Evolutionary conservation across 2,797 vertebrate genomes (phyloP).

Genomic region (Cyclopterus lumpus): DNA sequence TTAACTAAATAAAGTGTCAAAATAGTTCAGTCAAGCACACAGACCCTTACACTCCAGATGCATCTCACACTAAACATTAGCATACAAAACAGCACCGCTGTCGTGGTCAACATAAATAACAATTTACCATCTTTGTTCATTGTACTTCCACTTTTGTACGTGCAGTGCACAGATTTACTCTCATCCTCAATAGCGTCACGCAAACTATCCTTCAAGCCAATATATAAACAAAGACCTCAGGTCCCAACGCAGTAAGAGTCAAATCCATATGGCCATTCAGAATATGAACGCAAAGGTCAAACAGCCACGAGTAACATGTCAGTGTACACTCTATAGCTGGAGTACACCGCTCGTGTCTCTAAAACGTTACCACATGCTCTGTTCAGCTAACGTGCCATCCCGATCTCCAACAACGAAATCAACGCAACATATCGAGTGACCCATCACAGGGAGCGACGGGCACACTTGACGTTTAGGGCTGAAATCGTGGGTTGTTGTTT

Average conservation of each 20-base stretch:
- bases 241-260: not conserved
- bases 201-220: not conserved
- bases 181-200: not conserved
- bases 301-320: rapidly evolving
- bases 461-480: not conserved
- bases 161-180: not conserved
- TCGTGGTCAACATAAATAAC: not conserved
- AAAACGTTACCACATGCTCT: not conserved
- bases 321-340: not conserved
- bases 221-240: not conserved
- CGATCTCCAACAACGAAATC: not conserved
- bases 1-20: not conserved
- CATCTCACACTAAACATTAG: not conserved
- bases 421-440: not conserved
- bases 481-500: constrained; percentile 65
- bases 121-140: not conserved
- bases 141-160: not conserved
- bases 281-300: not conserved
- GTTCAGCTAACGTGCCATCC: not conserved
- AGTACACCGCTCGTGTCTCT: not conserved
- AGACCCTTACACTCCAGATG: not conserved
- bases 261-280: not conserved
- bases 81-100: not conserved
- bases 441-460: not conserved
- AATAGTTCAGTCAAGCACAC: not conserved